These are phyloP conservation scores for Hoplostethus mediterraneus DNA, from an alignment of 2,797 vertebrate species.

Conservation along the genomic window DNA sequence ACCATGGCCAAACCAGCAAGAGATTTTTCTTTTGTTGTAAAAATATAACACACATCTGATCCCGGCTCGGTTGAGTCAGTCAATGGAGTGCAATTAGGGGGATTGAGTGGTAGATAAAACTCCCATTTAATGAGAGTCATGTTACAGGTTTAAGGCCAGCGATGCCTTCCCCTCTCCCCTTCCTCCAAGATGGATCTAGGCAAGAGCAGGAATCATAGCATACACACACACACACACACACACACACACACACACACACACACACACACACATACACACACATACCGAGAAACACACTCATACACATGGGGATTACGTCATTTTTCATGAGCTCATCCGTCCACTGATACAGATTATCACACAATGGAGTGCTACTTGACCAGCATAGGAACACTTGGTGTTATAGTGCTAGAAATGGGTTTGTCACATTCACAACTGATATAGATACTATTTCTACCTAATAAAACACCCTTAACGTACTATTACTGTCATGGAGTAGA, in stretches of 20 bases:
- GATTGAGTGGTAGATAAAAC: conserved; percentile 51
- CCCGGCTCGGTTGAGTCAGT: conserved; percentile 15
- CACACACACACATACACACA: neutral
- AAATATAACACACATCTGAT: conserved; percentile 22
- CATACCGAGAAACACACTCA: conserved; percentile 21
- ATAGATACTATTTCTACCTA: conserved; percentile 31
- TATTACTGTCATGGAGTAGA: conserved; percentile 44
- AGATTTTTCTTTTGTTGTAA: conserved; percentile 2
- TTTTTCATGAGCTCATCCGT: conserved; percentile 75
- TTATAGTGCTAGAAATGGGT: conserved; percentile 32
- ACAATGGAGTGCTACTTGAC: conserved; percentile 63
- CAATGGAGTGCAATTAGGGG: conserved; percentile 31
- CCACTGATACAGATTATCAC: conserved; percentile 63
- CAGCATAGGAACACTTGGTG: conserved; percentile 33
- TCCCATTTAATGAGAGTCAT: conserved; percentile 47
- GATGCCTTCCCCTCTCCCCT: conserved; percentile 31
- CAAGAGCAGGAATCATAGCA: neutral
- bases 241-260: conserved; percentile 16
- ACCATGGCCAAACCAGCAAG: neutral
- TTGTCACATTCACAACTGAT: conserved; percentile 28
- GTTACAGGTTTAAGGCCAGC: conserved; percentile 52
- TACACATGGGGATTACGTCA: conserved; percentile 72
- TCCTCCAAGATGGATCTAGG: conserved; percentile 13
- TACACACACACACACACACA: neutral
- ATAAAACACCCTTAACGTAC: conserved; percentile 2